Base-by-base conservation (phyloP, 2,797 vertebrate species). In the Acomys russatus region DNA sequence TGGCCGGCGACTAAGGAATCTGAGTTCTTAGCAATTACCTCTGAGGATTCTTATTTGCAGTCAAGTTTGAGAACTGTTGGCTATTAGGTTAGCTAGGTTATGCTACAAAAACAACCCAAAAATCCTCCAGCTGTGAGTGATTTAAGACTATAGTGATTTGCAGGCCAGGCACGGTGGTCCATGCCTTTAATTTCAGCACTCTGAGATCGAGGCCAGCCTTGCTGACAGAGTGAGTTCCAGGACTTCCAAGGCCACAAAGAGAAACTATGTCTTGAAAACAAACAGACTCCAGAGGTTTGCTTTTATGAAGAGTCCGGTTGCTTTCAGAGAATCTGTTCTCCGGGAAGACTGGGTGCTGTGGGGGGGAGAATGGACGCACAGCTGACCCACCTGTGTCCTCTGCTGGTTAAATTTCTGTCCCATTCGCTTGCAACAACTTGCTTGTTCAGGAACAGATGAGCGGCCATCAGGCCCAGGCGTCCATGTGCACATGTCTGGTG, bases 261-360 rank as follows among this genome's bases (percentile, higher is more conserved):
- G 63, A 85, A 54, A n/a, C 18, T 30, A 28, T 77, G 64, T 11
- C 64, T 68, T 8, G 30, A 33, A 61, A 56, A 66, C 63, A 61
- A 35, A 35, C 56, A 44, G 38, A 82, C 9, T 61, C 15, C 33
- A 33, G 28, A 71, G 15, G 23, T 92, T 88, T 84, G 14, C 44
- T 68, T 96, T 61, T 84, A 85, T 8, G 6, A 9, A 30, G n/a
- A 5, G 44, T 61, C n/a, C 25, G n/a, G 51, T 78, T 79, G 59
- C 64, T 93, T 95, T 25, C 73, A 68, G 90, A 91, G 49, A 38
- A 85, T 14, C 70, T 66, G 44, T 74, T 79, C 79, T 70, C 88
- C 63, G 38, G 64, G 73, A 92, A 79, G 74, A 59, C 33, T 61
- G 59, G 25, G 20, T 71, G 23, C 73, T 96, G 82, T 6, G 22